Evolutionary conservation across 1,140 invertebrate species (phyloP).

Genomic region (Musca vetustissima): DNA sequence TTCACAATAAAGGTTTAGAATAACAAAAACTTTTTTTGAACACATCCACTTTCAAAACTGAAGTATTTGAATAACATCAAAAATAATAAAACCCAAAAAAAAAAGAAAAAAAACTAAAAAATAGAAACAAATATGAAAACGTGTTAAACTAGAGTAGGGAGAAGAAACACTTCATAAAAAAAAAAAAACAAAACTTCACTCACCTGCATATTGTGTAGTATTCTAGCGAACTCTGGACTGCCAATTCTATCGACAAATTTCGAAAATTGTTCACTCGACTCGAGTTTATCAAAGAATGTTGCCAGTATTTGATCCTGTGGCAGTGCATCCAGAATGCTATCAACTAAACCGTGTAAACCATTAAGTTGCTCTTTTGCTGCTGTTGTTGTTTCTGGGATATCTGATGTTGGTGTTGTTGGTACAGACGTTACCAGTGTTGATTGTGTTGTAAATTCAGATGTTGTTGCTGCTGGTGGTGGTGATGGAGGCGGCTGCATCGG

Average conservation of each 20-base stretch:
- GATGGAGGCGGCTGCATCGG: no score
- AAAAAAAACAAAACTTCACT: slow-evolving; percentile 21
- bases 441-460: neutral
- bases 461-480: neutral
- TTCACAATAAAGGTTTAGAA: no score
- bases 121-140: no score
- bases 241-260: slow-evolving; percentile 44
- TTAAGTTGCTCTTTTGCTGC: slow-evolving; percentile 31
- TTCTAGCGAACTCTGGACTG: slow-evolving; percentile 40
- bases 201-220: slow-evolving; percentile 46
- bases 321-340: slow-evolving; percentile 43
- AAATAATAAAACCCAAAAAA: no score
- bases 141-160: neutral
- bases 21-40: no score
- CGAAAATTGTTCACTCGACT: slow-evolving; percentile 45
- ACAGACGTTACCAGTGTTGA: neutral
- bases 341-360: slow-evolving; percentile 46
- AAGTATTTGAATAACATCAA: no score
- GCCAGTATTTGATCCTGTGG: slow-evolving; percentile 48
- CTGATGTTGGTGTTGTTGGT: slow-evolving; percentile 1
- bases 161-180: neutral
- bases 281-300: slow-evolving; percentile 48
- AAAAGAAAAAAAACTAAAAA: no score
- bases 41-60: no score
- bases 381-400: slow-evolving; percentile 8